Conservation (phyloP, 2,113 vertebrate genomes). For the Myotis lucifugus region DNA sequence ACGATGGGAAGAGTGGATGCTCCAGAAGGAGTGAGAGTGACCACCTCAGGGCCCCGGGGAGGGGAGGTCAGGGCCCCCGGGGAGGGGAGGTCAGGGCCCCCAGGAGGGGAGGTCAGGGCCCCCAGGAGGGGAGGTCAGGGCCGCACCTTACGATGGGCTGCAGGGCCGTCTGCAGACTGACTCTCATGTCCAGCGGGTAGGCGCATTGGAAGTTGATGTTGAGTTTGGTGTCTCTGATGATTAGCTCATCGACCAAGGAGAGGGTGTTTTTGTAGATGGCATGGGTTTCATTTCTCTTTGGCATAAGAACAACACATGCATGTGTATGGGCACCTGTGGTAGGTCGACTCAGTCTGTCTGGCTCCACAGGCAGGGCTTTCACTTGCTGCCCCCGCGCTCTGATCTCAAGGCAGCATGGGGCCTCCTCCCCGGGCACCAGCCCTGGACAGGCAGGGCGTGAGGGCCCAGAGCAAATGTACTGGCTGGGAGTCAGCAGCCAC, state of each 20-base stretch:
- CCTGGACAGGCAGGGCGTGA: neutral
- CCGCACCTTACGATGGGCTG: constrained; percentile 76
- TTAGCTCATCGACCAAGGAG: constrained; percentile 75
- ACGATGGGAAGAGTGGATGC: neutral
- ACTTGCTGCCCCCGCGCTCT: neutral
- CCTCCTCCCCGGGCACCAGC: neutral
- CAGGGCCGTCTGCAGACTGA: constrained; percentile 75
- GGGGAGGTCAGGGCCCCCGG: too few relatives aligned
- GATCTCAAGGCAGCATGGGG: neutral
- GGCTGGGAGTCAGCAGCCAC: neutral
- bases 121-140: neutral
- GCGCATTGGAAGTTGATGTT: constrained; percentile 77
- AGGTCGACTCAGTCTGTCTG: neutral
- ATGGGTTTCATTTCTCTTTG: constrained; percentile 78
- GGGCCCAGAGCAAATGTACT: neutral
- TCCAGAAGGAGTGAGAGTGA: neutral
- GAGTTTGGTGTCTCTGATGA: constrained; percentile 79
- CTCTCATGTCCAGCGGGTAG: constrained; percentile 75
- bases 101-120: too few relatives aligned
- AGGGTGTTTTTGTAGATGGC: constrained; percentile 77
- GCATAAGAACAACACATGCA: constrained; percentile 65
- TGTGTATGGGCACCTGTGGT: neutral
- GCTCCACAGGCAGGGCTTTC: neutral
- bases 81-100: too few relatives aligned
- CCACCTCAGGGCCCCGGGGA: too few relatives aligned